phyloP scores from a whole-genome alignment of 1,140 invertebrate species.

The Hypothenemus hampei region DNA sequence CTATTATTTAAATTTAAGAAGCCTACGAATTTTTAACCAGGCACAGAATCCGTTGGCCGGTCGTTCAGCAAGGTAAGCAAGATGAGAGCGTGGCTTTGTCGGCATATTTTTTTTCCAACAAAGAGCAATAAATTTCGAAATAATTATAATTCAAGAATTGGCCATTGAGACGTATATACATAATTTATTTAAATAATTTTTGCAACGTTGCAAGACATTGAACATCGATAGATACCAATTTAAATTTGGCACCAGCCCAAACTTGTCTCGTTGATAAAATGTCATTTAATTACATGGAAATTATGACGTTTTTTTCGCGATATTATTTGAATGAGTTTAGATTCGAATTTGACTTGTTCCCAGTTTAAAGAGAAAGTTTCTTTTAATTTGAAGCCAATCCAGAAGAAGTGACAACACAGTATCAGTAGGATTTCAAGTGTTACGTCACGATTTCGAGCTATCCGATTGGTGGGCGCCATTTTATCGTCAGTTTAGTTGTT shows the following conservation, averaged over 20 bases:
- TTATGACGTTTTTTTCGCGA: no score
- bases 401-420: constrained; percentile 2
- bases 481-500: constrained; percentile 39
- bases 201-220: constrained; percentile 8
- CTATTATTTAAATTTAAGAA: constrained; percentile 20
- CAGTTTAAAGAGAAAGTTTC: not conserved
- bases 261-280: no score
- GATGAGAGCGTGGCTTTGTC: constrained; percentile 1
- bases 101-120: not conserved
- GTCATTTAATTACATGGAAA: no score
- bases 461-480: constrained; percentile 39
- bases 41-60: not conserved
- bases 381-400: no score
- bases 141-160: constrained; percentile 8
- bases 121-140: constrained; percentile 3
- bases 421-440: constrained; percentile 12
- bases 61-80: constrained; percentile 6
- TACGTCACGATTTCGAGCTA: constrained; percentile 28
- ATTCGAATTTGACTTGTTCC: no score
- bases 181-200: constrained; percentile 21
- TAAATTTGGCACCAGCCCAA: constrained; percentile 1
- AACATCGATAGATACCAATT: not conserved
- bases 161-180: not conserved
- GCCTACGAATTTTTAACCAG: not conserved
- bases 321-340: no score